phyloP scores from a whole-genome alignment of 2,797 vertebrate genomes.

The Pyrocephalus nanus region DNA sequence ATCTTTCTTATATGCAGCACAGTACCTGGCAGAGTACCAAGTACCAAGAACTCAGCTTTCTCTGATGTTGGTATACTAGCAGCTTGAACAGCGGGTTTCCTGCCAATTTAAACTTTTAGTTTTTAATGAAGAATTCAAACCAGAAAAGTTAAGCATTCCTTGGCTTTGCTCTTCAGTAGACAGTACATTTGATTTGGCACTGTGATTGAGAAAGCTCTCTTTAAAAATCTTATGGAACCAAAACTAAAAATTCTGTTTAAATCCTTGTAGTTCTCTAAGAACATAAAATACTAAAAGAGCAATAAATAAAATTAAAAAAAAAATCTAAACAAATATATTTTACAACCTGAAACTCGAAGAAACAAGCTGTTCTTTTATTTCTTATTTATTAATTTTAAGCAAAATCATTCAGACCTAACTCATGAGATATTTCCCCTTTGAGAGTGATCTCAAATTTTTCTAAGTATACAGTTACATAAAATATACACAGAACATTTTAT shows the following conservation, averaged over 20 bases:
- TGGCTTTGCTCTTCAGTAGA: conserved; percentile 53
- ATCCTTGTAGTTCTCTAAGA: neutral
- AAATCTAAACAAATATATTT: conserved; percentile 18
- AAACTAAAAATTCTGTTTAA: conserved; percentile 44
- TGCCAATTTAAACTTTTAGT: conserved; percentile 71
- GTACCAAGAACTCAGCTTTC: conserved; percentile 25
- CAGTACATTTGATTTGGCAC: conserved; percentile 70
- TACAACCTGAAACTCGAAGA: neutral
- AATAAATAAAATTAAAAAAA: neutral
- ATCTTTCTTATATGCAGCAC: neutral
- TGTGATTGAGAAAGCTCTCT: neutral
- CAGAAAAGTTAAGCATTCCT: conserved; percentile 67
- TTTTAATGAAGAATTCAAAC: conserved; percentile 70
- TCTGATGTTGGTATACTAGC: conserved; percentile 44
- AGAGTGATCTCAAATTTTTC: conserved; percentile 14
- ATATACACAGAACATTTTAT: conserved; percentile 31
- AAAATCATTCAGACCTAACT: conserved; percentile 11
- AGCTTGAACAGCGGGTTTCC: conserved; percentile 57
- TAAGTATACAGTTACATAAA: conserved; percentile 35
- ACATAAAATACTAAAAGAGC: conserved; percentile 25
- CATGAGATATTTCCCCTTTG: conserved; percentile 5
- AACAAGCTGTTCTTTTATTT: neutral
- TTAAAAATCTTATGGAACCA: conserved; percentile 38
- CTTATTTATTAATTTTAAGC: conserved; percentile 46
- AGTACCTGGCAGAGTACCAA: conserved; percentile 42